Base-by-base conservation (phyloP, 2,797 vertebrate genomes). In the Cygnus olor region DNA sequence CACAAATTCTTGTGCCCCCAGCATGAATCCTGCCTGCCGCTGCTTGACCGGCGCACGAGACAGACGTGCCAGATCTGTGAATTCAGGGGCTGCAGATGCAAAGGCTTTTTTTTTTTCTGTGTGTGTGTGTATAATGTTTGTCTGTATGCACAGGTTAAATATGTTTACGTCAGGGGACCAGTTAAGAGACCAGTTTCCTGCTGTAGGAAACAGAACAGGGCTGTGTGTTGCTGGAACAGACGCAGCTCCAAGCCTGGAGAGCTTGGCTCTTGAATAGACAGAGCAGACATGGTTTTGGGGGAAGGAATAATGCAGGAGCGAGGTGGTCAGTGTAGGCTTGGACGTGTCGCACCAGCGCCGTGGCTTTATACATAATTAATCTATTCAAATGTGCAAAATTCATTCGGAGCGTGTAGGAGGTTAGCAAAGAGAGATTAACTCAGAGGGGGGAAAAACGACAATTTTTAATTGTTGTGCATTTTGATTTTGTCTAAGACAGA, bases 371-470 rank as follows among this genome's bases (percentile, higher is more conserved):
- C 7, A 1, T 78, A 30, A 58, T 18, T 84, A 9, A 77, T 63
- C 74, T 77, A 17, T 60, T 93, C 32, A 76, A 86, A 80, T 68
- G 32, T 83, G 38, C 57, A 76, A 53, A 78, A 78, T 44, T 80
- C 21, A 58, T 80, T 86, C 70, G 78, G 68, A 70, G 60, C 13
- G 38, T 87, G 93, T 95, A 70, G 96, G 95, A 94, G 90, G 90
- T 95, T 93, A 86, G 85, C 64, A 93, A 95, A 80, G 90, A 95
- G 70, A 94, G 80, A 90, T 72, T 78, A 91, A 85, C 32, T 85
- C 9, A 2, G 47, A 6, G 66, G 13, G 3, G 2, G 2, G 4
- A 8, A 42, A 47, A 36, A 36, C 20, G 34, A 56, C 27, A 63
- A 90, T 86, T 53, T 53, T 53, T 53, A 28, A 53, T 53, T 27